Conservation (phyloP, 1,140 invertebrate genomes). For the Drosophila parvula region DNA sequence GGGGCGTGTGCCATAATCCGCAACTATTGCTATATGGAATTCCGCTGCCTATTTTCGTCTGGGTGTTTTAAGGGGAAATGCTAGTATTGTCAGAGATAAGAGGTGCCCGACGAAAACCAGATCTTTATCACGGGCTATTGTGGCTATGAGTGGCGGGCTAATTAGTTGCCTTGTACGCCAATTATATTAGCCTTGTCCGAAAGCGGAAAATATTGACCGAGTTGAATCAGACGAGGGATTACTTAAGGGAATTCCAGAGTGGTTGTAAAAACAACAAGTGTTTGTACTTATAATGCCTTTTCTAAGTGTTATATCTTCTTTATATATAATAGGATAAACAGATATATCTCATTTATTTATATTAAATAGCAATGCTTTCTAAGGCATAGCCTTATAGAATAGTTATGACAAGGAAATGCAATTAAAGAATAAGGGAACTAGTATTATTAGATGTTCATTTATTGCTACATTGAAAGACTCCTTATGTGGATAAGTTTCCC, state of each 20-base stretch:
- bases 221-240: not conserved
- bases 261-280: constrained; percentile 18
- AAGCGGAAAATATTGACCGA: not conserved
- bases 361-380: not conserved
- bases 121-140: constrained; percentile 36
- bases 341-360: too few species aligned
- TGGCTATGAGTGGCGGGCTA: constrained; percentile 28
- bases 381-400: not conserved
- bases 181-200: constrained; percentile 25
- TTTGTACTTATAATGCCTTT: not conserved
- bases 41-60: constrained; percentile 11
- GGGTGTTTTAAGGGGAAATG: constrained; percentile 14
- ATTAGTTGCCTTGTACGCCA: constrained; percentile 42
- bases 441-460: not conserved
- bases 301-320: too few species aligned
- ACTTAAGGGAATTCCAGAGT: not conserved
- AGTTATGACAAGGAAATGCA: not conserved
- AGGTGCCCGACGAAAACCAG: constrained; percentile 18
- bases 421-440: not conserved
- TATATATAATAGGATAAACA: too few species aligned
- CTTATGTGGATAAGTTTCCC: not conserved
- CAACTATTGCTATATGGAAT: constrained; percentile 20
- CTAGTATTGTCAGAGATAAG: constrained; percentile 16
- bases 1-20: constrained; percentile 29
- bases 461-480: not conserved